Base-by-base conservation (phyloP, 2,797 vertebrate genomes). In the Perdix hodgsoniae region DNA sequence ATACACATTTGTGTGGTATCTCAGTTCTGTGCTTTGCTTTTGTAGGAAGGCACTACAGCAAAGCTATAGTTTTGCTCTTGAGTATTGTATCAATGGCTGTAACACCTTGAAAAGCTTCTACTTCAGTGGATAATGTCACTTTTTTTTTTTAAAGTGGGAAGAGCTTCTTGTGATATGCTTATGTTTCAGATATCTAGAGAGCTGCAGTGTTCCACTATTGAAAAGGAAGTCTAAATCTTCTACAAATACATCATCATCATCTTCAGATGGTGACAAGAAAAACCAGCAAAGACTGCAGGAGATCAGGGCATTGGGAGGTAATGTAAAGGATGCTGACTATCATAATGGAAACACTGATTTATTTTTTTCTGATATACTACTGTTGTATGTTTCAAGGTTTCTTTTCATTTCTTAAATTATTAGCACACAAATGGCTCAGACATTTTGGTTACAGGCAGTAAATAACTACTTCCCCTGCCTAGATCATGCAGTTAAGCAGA, bases 141-240 rank as follows among this genome's bases (percentile, higher is more conserved):
- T 54, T 42, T 9, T 44, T 44, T 44, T 44, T 44, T 15, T n/a
- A n/a, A 39, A 39, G 8, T n/a, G 71, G 59, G 59, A 47, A 71
- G 35, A 83, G 73, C 59, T 74, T 67, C 22, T 67, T 39, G 15
- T 79, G 81, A 52, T 72, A 35, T 16, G 31, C 33, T 89, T 82
- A 45, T 61, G 39, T 78, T 86, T 54, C 93, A 99, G 99, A 52
- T 99, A 98, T 93, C 97, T 99, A 93, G 98, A 98, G 95, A 98
- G 98, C 97, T 99, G 97, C 84, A 98, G 90, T n/a, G 97, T 98
- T 83, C 98, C 98, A 31, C 97, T 97, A 14, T 76, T 99, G 71
- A 99, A 99, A 87, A 98, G 99, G 14, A 99, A 99, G 95, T 98
- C 96, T 56, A 92, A 98, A n/a, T 98, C 97, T 91, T 97, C 95